Conservation (phyloP, 2,797 vertebrate species). For the Chelon labrosus region DNA sequence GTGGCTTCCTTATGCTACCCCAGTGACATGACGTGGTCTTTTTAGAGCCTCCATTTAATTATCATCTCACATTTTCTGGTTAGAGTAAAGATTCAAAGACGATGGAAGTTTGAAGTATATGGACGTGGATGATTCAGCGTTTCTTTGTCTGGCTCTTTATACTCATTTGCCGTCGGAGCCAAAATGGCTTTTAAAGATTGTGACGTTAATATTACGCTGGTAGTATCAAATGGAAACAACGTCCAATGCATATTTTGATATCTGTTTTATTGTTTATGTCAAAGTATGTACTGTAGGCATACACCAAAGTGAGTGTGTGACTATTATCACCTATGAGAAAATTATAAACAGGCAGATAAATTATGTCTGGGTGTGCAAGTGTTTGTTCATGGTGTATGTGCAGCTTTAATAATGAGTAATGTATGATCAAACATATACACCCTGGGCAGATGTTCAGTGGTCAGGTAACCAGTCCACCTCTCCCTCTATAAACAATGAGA, state of each 20-base stretch:
- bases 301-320: neutral
- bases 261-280: slow-evolving; percentile 31
- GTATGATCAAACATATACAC: neutral
- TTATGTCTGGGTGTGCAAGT: slow-evolving; percentile 2
- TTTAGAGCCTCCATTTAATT: neutral
- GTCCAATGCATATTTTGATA: slow-evolving; percentile 30
- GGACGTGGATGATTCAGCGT: slow-evolving; percentile 21
- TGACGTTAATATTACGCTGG: slow-evolving; percentile 28
- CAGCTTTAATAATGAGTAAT: neutral
- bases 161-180: slow-evolving; percentile 22
- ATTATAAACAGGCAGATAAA: neutral
- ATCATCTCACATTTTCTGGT: slow-evolving; percentile 33
- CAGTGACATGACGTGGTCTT: slow-evolving; percentile 10
- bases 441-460: slow-evolving; percentile 12
- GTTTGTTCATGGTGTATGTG: neutral
- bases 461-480: slow-evolving; percentile 62
- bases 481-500: slow-evolving; percentile 78
- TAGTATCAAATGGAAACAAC: slow-evolving; percentile 30
- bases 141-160: slow-evolving; percentile 23
- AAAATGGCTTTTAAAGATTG: slow-evolving; percentile 35
- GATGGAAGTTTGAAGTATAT: slow-evolving; percentile 25
- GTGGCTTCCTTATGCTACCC: slow-evolving; percentile 40
- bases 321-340: slow-evolving; percentile 8
- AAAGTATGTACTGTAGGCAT: neutral
- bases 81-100: slow-evolving; percentile 19